Evolutionary conservation across 2,113 vertebrate genomes (phyloP).

Genomic region (Blennius ocellaris): DNA sequence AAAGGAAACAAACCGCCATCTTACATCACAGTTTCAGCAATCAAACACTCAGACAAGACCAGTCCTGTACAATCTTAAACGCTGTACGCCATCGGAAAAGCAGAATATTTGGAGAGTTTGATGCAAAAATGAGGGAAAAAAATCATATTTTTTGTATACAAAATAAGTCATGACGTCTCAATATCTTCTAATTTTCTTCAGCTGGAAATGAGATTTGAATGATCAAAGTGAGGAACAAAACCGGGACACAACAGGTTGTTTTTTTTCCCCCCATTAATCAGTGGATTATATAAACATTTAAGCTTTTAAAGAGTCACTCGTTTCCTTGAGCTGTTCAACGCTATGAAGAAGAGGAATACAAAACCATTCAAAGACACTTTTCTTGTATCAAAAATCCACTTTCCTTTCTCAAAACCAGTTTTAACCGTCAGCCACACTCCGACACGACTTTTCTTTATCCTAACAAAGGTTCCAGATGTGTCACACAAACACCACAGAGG

Average conservation of each 20-base stretch:
- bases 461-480: background rate
- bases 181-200: conserved; percentile 53
- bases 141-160: too few relatives aligned
- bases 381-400: background rate
- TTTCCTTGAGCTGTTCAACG: background rate
- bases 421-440: background rate
- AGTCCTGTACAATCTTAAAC: too few relatives aligned
- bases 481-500: background rate
- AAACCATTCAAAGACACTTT: background rate
- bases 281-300: background rate
- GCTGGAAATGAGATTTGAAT: conserved; percentile 34
- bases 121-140: too few relatives aligned
- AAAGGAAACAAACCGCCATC: conserved; percentile 9
- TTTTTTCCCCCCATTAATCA: background rate
- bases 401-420: background rate
- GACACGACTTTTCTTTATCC: conserved; percentile 10
- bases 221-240: background rate
- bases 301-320: background rate
- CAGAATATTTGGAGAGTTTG: too few relatives aligned
- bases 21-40: conserved; percentile 11
- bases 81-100: too few relatives aligned
- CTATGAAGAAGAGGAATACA: background rate
- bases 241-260: background rate
- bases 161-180: background rate
- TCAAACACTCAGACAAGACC: too few relatives aligned